These are phyloP conservation scores for Geodia barretti DNA, from an alignment of 37 sponge, comb jelly and placozoan species.

Conservation along the genomic window DNA sequence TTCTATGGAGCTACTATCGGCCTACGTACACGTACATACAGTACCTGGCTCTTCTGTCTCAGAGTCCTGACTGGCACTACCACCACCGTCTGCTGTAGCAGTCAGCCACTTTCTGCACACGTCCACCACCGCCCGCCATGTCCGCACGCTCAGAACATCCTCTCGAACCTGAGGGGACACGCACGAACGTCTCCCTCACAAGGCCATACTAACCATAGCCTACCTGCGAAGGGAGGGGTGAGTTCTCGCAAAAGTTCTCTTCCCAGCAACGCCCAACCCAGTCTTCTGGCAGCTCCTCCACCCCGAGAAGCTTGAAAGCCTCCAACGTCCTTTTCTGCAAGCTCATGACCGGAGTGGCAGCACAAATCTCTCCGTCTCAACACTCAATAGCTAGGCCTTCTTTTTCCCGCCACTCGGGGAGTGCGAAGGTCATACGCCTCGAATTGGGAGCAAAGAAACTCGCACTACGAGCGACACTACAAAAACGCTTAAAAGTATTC, in stretches of 20 bases:
- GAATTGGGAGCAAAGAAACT: too few species aligned
- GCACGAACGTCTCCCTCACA: neutral
- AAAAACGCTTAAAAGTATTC: too few species aligned
- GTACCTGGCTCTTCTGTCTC: neutral
- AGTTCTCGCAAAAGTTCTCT: constrained; percentile 39
- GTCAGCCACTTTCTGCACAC: constrained; percentile 21
- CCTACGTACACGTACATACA: neutral
- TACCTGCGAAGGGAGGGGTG: constrained; percentile 4
- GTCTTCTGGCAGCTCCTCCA: constrained; percentile 26
- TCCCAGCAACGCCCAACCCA: constrained; percentile 52
- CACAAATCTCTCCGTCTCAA: too few species aligned
- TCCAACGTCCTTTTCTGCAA: constrained; percentile 18
- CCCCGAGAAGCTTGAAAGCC: constrained; percentile 30
- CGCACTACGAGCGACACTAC: too few species aligned
- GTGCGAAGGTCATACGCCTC: too few species aligned
- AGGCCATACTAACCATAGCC: too few species aligned
- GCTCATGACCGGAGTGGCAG: constrained; percentile 34
- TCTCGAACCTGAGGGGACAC: neutral
- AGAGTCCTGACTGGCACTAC: neutral
- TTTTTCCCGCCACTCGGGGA: too few species aligned
- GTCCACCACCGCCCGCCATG: constrained; percentile 18
- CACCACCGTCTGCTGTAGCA: neutral
- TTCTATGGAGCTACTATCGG: too few species aligned
- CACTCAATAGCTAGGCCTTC: too few species aligned
- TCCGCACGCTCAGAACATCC: neutral